Evolutionary conservation across 1,140 invertebrate genomes (phyloP).

Genomic region (Venustaconcha ellipsiformis): DNA sequence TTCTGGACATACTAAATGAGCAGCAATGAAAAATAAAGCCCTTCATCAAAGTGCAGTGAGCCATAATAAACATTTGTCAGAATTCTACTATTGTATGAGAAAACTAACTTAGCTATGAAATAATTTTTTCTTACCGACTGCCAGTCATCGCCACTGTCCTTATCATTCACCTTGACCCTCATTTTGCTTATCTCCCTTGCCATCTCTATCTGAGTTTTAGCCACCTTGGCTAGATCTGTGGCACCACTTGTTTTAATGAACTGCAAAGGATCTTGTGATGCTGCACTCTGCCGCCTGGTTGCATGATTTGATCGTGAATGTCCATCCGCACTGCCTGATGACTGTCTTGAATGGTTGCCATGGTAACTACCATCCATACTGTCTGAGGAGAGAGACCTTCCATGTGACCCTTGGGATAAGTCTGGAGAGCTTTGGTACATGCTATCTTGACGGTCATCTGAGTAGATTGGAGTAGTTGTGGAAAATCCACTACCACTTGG

Average conservation of each 20-base stretch:
- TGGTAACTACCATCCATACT: slow-evolving; percentile 53
- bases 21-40: no score
- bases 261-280: slow-evolving; percentile 81
- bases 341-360: slow-evolving; percentile 65
- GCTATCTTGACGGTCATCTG: slow-evolving; percentile 36
- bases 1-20: no score
- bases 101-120: no score
- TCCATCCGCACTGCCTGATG: slow-evolving; percentile 64
- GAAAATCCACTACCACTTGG: slow-evolving; percentile 10
- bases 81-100: no score
- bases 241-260: slow-evolving; percentile 78
- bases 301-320: slow-evolving; percentile 53
- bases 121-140: slow-evolving; percentile 80
- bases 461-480: slow-evolving; percentile 22
- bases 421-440: slow-evolving; percentile 57
- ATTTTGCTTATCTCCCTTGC: slow-evolving; percentile 86
- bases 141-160: slow-evolving; percentile 82
- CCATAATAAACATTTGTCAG: no score
- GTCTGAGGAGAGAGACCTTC: slow-evolving; percentile 59
- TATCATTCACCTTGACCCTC: slow-evolving; percentile 70
- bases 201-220: slow-evolving; percentile 86
- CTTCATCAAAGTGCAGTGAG: no score
- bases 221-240: slow-evolving; percentile 78
- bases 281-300: slow-evolving; percentile 27
- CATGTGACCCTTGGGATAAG: slow-evolving; percentile 34